Evolutionary conservation across 2,888 invertebrate genomes (phyloP).

Genomic region (Clusia tigrina): DNA sequence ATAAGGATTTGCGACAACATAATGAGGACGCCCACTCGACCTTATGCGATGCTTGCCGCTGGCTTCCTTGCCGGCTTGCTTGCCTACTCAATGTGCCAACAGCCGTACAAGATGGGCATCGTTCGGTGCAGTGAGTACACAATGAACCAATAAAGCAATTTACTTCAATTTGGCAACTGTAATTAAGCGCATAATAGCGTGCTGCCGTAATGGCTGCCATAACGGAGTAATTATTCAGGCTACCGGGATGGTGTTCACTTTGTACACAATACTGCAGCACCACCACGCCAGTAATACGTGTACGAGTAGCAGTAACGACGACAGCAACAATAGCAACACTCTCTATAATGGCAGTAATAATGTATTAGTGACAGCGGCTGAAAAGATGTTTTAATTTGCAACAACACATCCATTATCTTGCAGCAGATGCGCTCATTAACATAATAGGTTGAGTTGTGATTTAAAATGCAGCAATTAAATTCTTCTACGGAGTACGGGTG

Average conservation of each 20-base stretch:
- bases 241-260: neutral
- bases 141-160: neutral
- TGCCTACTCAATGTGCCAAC: too few species aligned
- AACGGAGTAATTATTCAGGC: neutral
- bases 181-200: constrained; percentile 4
- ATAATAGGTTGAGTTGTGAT: neutral
- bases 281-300: neutral
- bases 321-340: constrained; percentile 5
- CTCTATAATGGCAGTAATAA: neutral
- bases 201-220: neutral
- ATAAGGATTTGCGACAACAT: too few species aligned
- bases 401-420: neutral
- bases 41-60: too few species aligned
- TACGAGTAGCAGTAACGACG: neutral
- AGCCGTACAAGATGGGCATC: too few species aligned
- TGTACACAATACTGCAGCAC: neutral
- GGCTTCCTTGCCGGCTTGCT: too few species aligned
- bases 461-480: neutral
- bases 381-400: neutral
- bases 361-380: neutral
- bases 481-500: neutral
- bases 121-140: too few species aligned
- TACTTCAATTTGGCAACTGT: neutral
- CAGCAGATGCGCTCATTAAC: neutral
- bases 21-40: too few species aligned